Percentiles rank a stretch among this genome's conserved stretches.
phyloP scores from a whole-genome alignment of 2,888 invertebrate species.

The Aspidiotus destructor region DNA sequence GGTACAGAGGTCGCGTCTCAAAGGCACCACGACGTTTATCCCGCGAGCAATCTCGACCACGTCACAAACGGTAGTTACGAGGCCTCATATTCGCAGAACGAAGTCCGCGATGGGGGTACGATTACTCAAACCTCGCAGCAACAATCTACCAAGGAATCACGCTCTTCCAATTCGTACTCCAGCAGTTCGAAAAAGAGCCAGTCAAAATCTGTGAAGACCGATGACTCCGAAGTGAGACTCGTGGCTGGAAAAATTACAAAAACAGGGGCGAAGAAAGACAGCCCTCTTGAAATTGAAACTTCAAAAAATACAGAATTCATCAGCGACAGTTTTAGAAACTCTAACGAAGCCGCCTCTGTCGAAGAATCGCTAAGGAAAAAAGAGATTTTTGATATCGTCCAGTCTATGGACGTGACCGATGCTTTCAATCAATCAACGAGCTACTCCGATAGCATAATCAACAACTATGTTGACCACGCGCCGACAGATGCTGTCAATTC shows the following conservation, averaged over 20 bases:
- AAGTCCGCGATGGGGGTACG: background rate
- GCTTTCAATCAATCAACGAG: background rate
- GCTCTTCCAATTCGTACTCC: background rate
- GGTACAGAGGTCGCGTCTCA: background rate
- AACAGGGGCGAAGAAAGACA: background rate
- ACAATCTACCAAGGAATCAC: background rate
- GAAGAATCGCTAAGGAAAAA: background rate
- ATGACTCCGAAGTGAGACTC: background rate
- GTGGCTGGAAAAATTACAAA: background rate
- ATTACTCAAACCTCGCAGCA: background rate
- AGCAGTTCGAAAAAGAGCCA: background rate
- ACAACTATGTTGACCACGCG: background rate
- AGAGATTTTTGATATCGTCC: too few species aligned
- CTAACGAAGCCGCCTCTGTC: background rate
- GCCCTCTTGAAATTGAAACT: too few species aligned
- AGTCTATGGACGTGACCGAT: too few species aligned
- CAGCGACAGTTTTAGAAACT: too few species aligned
- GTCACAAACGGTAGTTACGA: background rate
- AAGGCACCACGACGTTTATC: background rate
- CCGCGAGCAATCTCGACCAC: background rate
- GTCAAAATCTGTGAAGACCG: background rate
- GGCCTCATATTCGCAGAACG: background rate
- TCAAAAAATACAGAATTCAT: too few species aligned
- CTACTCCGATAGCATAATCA: background rate
- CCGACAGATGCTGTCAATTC: background rate